phyloP scores from a whole-genome alignment of 1,140 invertebrate species.

The Fopius arisanus region DNA sequence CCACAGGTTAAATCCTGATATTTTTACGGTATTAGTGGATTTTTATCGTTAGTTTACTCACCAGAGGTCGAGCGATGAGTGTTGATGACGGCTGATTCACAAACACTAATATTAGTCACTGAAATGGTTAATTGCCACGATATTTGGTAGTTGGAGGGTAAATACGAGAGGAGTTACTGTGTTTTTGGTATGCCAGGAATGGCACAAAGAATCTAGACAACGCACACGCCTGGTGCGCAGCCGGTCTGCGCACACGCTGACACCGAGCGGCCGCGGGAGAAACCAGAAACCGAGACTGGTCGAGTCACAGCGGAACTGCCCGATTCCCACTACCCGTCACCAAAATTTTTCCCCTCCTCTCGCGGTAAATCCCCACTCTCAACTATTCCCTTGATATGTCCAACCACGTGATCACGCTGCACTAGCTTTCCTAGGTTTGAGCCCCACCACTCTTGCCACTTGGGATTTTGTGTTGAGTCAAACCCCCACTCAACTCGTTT shows the following conservation, averaged over 20 bases:
- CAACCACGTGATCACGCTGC: constrained; percentile 28
- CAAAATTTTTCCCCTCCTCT: constrained; percentile 29
- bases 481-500: background rate
- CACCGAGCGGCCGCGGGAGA: constrained; percentile 72
- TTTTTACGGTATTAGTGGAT: background rate
- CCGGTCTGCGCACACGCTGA: constrained; percentile 79
- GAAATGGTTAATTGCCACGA: constrained; percentile 36
- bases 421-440: constrained; percentile 24
- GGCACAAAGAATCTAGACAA: constrained; percentile 94
- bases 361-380: background rate
- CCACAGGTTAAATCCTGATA: background rate
- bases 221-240: constrained; percentile 84
- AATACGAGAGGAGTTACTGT: constrained; percentile 79
- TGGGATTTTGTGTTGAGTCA: background rate
- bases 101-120: background rate
- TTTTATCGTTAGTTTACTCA: background rate
- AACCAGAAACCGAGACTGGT: constrained; percentile 50
- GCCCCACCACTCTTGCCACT: background rate
- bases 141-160: constrained; percentile 60
- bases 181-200: constrained; percentile 93
- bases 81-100: background rate
- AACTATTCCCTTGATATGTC: constrained; percentile 14
- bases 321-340: too few species aligned
- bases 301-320: constrained; percentile 37
- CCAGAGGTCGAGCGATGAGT: background rate